A percentile compares a stretch with the other conserved stretches of the same genome.
These are phyloP conservation scores for Eriocheir sinensis DNA, from an alignment of 1,140 invertebrate genomes.

Conservation along the genomic window DNA sequence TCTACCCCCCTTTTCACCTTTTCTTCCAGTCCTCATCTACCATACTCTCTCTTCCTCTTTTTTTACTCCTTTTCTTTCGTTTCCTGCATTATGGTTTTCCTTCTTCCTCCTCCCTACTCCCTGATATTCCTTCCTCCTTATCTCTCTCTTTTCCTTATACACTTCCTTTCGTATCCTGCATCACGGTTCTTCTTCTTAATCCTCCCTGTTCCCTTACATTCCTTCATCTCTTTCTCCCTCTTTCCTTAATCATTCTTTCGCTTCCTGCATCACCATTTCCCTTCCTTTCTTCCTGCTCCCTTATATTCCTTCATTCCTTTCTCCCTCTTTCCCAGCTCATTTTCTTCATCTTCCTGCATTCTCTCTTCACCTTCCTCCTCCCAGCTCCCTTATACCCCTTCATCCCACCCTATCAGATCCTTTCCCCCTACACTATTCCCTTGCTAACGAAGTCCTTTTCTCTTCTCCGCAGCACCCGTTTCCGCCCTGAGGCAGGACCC, in stretches of 20 bases:
- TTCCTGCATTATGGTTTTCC: not conserved
- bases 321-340: too few relatives aligned
- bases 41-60: too few relatives aligned
- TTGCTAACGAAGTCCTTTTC: not conserved
- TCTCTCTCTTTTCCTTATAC: conserved; percentile 8
- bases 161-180: not conserved
- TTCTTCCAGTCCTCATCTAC: too few relatives aligned
- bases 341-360: too few relatives aligned
- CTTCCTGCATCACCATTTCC: too few relatives aligned
- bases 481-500: conserved; percentile 57
- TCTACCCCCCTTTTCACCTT: too few relatives aligned
- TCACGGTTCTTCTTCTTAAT: not conserved
- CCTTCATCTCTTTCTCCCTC: too few relatives aligned
- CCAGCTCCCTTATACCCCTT: not conserved
- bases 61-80: not conserved
- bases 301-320: too few relatives aligned
- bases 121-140: too few relatives aligned
- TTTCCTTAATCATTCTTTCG: too few relatives aligned
- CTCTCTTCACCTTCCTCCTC: too few relatives aligned
- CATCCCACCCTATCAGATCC: too few relatives aligned
- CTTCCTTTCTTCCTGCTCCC: not conserved
- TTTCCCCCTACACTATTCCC: not conserved
- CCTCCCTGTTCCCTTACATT: not conserved
- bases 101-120: not conserved
- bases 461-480: conserved; percentile 15